Conservation (phyloP, 2,888 invertebrate genomes). For the Abrostola triplasia region DNA sequence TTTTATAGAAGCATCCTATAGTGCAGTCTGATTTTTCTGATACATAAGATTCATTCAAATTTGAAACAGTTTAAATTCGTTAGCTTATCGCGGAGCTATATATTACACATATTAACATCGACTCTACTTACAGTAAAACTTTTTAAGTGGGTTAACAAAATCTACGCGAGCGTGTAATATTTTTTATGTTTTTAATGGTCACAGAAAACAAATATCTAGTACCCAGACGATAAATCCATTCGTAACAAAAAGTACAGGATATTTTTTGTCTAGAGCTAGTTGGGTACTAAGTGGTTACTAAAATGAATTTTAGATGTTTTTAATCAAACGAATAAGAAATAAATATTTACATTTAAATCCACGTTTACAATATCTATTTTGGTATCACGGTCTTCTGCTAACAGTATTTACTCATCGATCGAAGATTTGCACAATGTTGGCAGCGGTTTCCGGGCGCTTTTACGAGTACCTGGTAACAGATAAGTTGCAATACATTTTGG, state of each 20-base stretch:
- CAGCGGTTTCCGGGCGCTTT: constrained; percentile 46
- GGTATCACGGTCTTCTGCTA: constrained; percentile 35
- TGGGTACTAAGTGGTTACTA: no score
- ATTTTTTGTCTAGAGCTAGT: no score
- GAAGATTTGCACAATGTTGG: constrained; percentile 54
- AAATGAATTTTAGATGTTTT: no score
- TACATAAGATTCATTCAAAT: constrained; percentile 51
- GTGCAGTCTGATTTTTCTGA: constrained; percentile 63
- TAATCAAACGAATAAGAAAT: constrained; percentile 33
- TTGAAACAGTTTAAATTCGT: constrained; percentile 21
- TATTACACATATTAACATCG: no score
- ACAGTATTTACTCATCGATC: constrained; percentile 39
- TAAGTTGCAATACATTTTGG: constrained; percentile 69
- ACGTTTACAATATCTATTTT: constrained; percentile 39
- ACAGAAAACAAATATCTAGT: no score
- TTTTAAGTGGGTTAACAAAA: no score
- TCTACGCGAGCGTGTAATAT: no score
- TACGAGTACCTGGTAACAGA: constrained; percentile 63
- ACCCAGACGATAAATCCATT: no score
- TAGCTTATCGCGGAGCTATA: neutral
- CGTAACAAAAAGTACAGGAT: no score
- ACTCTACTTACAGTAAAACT: no score
- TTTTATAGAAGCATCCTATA: constrained; percentile 65
- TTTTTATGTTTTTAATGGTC: no score
- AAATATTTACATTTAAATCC: constrained; percentile 26